A percentile compares a stretch with the other conserved stretches of the same genome.
These are phyloP conservation scores for Tribolium madens DNA, from an alignment of 1,140 invertebrate genomes.

Conservation along the genomic window DNA sequence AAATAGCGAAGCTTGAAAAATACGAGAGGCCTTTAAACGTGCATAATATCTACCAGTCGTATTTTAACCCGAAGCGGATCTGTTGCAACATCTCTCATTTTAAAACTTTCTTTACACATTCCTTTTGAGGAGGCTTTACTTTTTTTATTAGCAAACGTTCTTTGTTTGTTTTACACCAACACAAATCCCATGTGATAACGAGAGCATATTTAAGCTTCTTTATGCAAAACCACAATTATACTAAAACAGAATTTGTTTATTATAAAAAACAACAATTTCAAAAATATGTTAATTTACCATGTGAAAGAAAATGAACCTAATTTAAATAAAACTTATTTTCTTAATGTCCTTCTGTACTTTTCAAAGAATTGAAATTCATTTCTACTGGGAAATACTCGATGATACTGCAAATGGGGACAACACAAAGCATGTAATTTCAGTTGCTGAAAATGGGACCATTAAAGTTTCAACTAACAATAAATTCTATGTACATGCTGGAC, in stretches of 20 bases:
- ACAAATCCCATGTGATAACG: constrained; percentile 14
- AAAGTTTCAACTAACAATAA: constrained; percentile 13
- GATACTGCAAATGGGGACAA: constrained; percentile 2
- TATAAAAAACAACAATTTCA: not conserved
- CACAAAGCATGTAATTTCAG: constrained; percentile 18
- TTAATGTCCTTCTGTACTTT: not conserved
- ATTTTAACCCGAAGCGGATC: constrained; percentile 21
- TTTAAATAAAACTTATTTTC: not conserved
- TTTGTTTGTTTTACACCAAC: constrained; percentile 14
- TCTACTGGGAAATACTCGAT: not conserved
- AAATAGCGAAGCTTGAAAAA: constrained; percentile 25
- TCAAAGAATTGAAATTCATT: not conserved
- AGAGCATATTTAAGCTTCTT: not conserved
- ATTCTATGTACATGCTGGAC: not conserved
- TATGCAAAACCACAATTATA: not conserved
- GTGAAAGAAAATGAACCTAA: not conserved
- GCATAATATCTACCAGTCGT: constrained; percentile 21
- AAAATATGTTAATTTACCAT: not conserved
- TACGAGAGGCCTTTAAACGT: constrained; percentile 11
- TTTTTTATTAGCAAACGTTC: not conserved
- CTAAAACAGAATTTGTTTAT: not conserved
- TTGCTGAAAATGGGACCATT: constrained; percentile 2
- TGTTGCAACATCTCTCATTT: constrained; percentile 28
- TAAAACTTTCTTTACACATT: constrained; percentile 36
- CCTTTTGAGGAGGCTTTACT: constrained; percentile 19